Percentiles rank a stretch among this genome's conserved stretches.
Evolutionary conservation across 2,888 invertebrate species (phyloP).

Genomic region (Nesidiocoris tenuis): DNA sequence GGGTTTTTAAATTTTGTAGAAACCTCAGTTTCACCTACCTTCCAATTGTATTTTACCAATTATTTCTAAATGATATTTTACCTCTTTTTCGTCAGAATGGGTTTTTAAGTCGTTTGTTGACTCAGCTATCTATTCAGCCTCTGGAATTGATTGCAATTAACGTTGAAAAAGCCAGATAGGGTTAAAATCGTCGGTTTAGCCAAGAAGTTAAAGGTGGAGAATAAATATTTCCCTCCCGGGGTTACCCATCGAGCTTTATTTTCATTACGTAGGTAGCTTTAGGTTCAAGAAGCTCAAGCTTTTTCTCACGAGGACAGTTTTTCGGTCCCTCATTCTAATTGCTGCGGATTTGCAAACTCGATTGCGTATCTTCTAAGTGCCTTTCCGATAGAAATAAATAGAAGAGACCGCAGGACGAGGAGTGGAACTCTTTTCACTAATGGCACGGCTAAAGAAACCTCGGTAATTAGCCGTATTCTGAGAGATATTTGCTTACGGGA

Average conservation of each 20-base stretch:
- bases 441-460: slow-evolving; percentile 42
- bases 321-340: slow-evolving; percentile 29
- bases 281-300: neutral
- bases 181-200: slow-evolving; percentile 19
- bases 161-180: slow-evolving; percentile 7
- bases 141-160: slow-evolving; percentile 41
- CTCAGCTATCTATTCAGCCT: too few relatives aligned
- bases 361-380: slow-evolving; percentile 39
- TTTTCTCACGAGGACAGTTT: neutral
- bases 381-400: slow-evolving; percentile 15
- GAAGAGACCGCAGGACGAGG: neutral
- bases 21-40: too few relatives aligned
- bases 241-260: slow-evolving; percentile 30
- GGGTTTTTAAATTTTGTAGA: too few relatives aligned
- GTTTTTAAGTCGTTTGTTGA: too few relatives aligned
- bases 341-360: slow-evolving; percentile 43
- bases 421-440: slow-evolving; percentile 19
- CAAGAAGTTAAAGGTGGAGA: slow-evolving; percentile 20
- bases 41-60: too few relatives aligned
- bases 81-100: too few relatives aligned
- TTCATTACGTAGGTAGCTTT: slow-evolving; percentile 19
- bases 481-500: slow-evolving; percentile 33
- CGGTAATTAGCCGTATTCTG: slow-evolving; percentile 41
- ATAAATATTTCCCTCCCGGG: too few relatives aligned
- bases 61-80: too few relatives aligned